Percentiles rank a stretch among this genome's conserved stretches.
These are phyloP conservation scores for Aeoliscus strigatus DNA, from an alignment of 2,797 vertebrate genomes.

Conservation along the genomic window DNA sequence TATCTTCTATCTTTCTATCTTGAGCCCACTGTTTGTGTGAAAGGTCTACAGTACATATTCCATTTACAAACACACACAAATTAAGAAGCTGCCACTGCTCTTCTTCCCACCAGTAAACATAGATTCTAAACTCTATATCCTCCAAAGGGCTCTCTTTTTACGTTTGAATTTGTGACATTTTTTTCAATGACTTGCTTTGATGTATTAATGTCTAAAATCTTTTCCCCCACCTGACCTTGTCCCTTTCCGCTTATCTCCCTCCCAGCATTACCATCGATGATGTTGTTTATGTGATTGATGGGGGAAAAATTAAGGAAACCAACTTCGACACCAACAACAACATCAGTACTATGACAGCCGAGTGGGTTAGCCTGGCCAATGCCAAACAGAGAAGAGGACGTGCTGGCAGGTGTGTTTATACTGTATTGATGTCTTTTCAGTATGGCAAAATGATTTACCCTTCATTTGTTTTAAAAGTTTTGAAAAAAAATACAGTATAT, in stretches of 20 bases:
- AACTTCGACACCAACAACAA: constrained; percentile 97
- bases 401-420: constrained; percentile 83
- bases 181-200: constrained; percentile 35
- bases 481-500: too few species aligned
- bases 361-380: constrained; percentile 97
- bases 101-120: constrained; percentile 36
- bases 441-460: constrained; percentile 12
- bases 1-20: too few species aligned
- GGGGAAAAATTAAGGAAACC: constrained; percentile 97
- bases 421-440: constrained; percentile 1
- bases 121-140: constrained; percentile 28
- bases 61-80: constrained; percentile 12
- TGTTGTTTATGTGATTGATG: constrained; percentile 93
- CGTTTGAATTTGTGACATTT: constrained; percentile 10
- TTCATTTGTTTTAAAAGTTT: too few species aligned
- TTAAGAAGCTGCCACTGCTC: constrained; percentile 32
- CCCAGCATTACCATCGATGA: constrained; percentile 97
- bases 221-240: constrained; percentile 7
- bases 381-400: constrained; percentile 96
- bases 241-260: constrained; percentile 2
- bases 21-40: constrained; percentile 22
- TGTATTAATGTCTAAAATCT: constrained; percentile 6
- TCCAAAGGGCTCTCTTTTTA: constrained; percentile 39
- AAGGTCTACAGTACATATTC: too few species aligned
- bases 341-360: constrained; percentile 94